phyloP scores from a whole-genome alignment of 2,797 vertebrate genomes.

The Harpagifer antarcticus region DNA sequence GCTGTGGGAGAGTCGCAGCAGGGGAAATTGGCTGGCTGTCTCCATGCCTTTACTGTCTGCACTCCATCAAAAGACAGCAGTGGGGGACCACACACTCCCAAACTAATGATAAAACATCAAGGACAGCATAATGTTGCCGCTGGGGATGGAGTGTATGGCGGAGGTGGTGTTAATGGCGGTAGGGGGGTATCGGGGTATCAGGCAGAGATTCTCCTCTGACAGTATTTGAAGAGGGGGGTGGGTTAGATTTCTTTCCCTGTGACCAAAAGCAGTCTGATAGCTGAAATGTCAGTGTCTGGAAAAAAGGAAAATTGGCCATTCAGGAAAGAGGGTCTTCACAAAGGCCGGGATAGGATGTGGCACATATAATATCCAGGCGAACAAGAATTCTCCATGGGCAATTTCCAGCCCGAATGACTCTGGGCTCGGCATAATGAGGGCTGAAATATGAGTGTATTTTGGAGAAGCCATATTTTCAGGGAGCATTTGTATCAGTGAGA shows the following conservation, averaged over 20 bases:
- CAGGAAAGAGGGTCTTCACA: constrained; percentile 84
- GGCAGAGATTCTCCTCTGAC: constrained; percentile 78
- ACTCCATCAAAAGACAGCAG: constrained; percentile 86
- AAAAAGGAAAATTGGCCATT: constrained; percentile 85
- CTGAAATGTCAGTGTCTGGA: constrained; percentile 86
- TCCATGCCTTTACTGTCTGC: constrained; percentile 85
- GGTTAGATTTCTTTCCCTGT: constrained; percentile 76
- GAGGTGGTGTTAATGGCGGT: constrained; percentile 69
- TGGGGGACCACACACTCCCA: constrained; percentile 87
- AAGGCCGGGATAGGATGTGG: constrained; percentile 86
- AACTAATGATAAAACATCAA: constrained; percentile 87
- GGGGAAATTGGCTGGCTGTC: constrained; percentile 84
- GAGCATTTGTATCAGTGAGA: constrained; percentile 76
- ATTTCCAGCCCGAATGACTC: constrained; percentile 87
- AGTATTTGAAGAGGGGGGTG: constrained; percentile 78
- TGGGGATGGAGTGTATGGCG: constrained; percentile 71
- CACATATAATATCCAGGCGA: constrained; percentile 87
- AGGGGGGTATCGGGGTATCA: constrained; percentile 74
- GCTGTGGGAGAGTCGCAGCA: constrained; percentile 80
- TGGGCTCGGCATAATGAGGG: constrained; percentile 80
- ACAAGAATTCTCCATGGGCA: constrained; percentile 86
- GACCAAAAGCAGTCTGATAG: constrained; percentile 84
- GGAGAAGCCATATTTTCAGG: constrained; percentile 78
- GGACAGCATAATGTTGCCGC: constrained; percentile 85
- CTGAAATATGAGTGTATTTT: constrained; percentile 82